Evolutionary conservation across 2,113 vertebrate genomes (phyloP).

Genomic region (Dipodomys spectabilis): DNA sequence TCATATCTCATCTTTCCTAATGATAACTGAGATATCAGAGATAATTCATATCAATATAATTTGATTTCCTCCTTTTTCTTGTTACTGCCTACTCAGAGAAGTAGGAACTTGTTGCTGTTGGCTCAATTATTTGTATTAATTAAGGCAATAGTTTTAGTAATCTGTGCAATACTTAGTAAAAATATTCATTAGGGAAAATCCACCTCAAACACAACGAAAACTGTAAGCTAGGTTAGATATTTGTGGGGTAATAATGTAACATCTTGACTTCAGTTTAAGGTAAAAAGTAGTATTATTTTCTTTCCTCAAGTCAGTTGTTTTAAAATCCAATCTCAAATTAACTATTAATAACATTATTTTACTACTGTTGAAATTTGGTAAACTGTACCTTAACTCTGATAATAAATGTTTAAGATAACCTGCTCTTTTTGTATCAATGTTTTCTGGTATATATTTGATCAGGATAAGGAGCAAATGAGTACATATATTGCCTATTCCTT

Average conservation of each 20-base stretch:
- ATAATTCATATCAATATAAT: background rate
- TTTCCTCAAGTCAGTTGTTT: background rate
- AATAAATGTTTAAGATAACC: background rate
- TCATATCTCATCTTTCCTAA: background rate
- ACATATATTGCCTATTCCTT: background rate
- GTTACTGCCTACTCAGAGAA: background rate
- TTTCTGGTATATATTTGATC: background rate
- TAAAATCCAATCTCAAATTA: constrained; percentile 37
- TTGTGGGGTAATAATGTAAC: constrained; percentile 1
- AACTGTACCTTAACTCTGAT: background rate
- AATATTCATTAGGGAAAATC: background rate
- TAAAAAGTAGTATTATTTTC: background rate
- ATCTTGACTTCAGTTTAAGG: background rate
- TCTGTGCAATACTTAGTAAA: background rate
- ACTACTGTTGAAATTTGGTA: background rate
- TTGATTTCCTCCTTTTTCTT: background rate
- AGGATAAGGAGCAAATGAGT: background rate
- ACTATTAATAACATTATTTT: background rate
- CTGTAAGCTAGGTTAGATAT: constrained; percentile 1
- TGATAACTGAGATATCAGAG: constrained; percentile 15
- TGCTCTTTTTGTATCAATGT: background rate
- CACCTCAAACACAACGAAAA: background rate
- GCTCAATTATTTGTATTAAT: constrained; percentile 1
- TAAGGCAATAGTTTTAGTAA: background rate
- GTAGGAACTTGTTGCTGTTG: background rate